Conservation (phyloP, 2,888 invertebrate genomes). For the Automeris io region DNA sequence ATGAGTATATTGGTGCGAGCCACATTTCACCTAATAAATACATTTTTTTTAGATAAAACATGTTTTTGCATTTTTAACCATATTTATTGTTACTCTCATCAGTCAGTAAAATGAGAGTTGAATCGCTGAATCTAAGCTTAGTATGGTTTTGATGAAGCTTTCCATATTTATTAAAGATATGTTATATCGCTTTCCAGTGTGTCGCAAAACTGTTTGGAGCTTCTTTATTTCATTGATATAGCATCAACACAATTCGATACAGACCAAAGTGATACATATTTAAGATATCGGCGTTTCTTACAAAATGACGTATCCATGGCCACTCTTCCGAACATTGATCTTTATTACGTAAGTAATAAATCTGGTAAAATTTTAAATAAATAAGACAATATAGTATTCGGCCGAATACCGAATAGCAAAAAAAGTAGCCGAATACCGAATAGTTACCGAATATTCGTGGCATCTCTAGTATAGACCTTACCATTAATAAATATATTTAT, state of each 20-base stretch:
- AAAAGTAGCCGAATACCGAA: too few species aligned
- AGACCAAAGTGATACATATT: background rate
- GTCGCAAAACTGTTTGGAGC: background rate
- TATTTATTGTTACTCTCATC: too few species aligned
- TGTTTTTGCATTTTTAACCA: too few species aligned
- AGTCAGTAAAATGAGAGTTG: too few species aligned
- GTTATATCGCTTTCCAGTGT: constrained; percentile 24
- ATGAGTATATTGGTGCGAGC: too few species aligned
- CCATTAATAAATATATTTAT: constrained; percentile 3
- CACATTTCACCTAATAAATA: too few species aligned
- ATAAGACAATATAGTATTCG: background rate
- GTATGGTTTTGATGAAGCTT: too few species aligned
- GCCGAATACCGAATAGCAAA: background rate
- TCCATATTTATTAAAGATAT: too few species aligned
- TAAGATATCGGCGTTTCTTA: background rate
- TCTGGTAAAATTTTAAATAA: background rate
- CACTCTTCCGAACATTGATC: background rate
- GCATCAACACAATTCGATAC: too few species aligned
- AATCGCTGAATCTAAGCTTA: too few species aligned
- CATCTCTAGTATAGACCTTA: background rate
- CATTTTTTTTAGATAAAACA: too few species aligned
- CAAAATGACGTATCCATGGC: background rate
- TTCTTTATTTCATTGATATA: background rate
- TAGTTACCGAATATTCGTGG: too few species aligned
- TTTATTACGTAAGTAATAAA: background rate